A percentile compares a stretch with the other conserved stretches of the same genome.
These are phyloP conservation scores for Novumbra hubbsi DNA, from an alignment of 2,797 vertebrate species.

Conservation along the genomic window DNA sequence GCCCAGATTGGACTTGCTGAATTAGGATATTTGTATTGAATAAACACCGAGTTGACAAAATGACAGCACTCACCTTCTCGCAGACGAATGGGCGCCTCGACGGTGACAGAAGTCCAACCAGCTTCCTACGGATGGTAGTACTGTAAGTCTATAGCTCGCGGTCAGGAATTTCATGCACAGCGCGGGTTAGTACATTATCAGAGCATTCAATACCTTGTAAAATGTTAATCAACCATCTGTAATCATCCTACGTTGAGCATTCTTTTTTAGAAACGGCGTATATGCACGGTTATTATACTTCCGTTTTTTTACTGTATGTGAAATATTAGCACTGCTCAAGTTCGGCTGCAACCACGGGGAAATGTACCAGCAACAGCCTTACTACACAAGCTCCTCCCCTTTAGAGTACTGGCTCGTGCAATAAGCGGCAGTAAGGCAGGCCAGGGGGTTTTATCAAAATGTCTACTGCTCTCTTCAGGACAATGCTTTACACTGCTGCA, in stretches of 20 bases:
- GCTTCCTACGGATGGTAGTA: not conserved
- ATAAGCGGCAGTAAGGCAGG: not conserved
- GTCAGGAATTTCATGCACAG: not conserved
- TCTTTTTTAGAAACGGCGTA: not conserved
- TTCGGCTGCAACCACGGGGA: not conserved
- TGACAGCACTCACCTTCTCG: constrained; percentile 57
- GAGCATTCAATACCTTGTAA: not conserved
- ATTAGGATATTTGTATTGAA: not conserved
- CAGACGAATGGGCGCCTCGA: constrained; percentile 15
- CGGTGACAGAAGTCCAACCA: not conserved
- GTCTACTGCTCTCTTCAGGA: not conserved
- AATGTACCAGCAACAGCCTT: not conserved
- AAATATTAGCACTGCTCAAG: not conserved
- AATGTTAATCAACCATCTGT: not conserved
- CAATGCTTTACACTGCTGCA: not conserved
- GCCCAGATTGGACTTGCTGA: not conserved
- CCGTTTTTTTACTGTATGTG: not conserved
- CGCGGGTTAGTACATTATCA: not conserved
- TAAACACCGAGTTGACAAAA: constrained; percentile 53
- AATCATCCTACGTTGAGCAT: not conserved
- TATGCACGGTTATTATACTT: not conserved
- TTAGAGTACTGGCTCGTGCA: not conserved
- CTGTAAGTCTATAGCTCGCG: not conserved
- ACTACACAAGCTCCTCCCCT: not conserved
- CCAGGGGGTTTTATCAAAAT: not conserved